Conservation (phyloP, 1,140 invertebrate genomes). For the Spodoptera frugiperda region DNA sequence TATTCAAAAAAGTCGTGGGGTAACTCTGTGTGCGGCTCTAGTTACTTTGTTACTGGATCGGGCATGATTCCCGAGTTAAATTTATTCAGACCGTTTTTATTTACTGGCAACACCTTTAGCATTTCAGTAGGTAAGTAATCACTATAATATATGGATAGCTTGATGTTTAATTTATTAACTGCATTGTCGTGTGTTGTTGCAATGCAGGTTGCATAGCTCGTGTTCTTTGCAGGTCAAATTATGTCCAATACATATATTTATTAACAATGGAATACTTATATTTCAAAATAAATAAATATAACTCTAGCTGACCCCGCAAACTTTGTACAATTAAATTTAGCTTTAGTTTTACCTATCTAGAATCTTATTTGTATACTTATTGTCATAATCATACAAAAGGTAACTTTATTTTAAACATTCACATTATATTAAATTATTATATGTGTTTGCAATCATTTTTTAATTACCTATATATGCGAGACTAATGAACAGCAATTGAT, state of each 20-base stretch:
- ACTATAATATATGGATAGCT: constrained; percentile 18
- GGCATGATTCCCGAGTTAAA: constrained; percentile 18
- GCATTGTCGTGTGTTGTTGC: neutral
- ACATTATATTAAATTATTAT: no score
- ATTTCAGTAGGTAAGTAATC: constrained; percentile 34
- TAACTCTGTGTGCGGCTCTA: constrained; percentile 37
- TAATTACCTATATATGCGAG: no score
- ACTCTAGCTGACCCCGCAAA: no score
- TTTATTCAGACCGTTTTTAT: constrained; percentile 30
- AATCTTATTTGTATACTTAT: no score
- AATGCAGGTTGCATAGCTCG: neutral
- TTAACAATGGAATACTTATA: neutral
- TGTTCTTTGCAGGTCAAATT: neutral
- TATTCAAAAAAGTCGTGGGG: constrained; percentile 66
- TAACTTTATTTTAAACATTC: no score
- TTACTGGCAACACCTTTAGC: constrained; percentile 30
- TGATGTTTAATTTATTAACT: constrained; percentile 24
- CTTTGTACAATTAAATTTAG: no score
- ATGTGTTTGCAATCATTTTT: no score
- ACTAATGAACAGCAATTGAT: no score
- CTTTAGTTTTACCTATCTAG: no score
- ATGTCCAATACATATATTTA: neutral
- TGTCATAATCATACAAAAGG: no score
- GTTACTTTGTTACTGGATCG: constrained; percentile 36
- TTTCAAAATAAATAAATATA: neutral